Conservation (phyloP, 2,113 vertebrate species). For the Neotragus pygmaeus region DNA sequence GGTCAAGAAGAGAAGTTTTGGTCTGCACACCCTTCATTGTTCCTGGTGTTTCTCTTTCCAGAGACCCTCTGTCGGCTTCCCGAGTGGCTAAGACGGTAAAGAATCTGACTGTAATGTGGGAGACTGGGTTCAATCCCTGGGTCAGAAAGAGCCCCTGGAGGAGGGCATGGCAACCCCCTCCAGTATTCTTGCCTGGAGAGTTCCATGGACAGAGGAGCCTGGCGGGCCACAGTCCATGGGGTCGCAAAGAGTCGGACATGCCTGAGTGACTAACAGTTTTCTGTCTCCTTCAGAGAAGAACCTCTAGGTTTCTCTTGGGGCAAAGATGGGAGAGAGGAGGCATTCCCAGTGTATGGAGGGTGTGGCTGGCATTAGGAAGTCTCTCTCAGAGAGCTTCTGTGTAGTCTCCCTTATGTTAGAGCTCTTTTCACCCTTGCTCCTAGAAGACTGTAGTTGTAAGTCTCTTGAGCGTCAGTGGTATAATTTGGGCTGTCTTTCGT, state of each 20-base stretch:
- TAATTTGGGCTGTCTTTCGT: background rate
- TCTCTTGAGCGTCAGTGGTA: background rate
- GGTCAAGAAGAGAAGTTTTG: background rate
- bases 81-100: background rate
- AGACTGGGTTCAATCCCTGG: background rate
- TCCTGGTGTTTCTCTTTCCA: background rate
- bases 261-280: background rate
- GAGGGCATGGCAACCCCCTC: background rate
- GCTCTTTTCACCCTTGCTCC: background rate
- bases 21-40: background rate
- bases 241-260: background rate
- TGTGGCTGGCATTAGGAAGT: background rate
- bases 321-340: accelerated
- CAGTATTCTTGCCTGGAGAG: background rate
- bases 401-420: background rate
- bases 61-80: background rate
- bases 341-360: background rate
- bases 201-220: background rate
- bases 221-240: background rate
- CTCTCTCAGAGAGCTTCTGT: background rate
- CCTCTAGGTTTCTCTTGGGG: background rate
- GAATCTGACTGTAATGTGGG: background rate
- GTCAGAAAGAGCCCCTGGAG: background rate
- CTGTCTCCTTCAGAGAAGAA: background rate
- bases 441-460: background rate